Evolutionary conservation across 2,113 vertebrate species (phyloP).

Genomic region (Cyphomyrus plagiostoma): DNA sequence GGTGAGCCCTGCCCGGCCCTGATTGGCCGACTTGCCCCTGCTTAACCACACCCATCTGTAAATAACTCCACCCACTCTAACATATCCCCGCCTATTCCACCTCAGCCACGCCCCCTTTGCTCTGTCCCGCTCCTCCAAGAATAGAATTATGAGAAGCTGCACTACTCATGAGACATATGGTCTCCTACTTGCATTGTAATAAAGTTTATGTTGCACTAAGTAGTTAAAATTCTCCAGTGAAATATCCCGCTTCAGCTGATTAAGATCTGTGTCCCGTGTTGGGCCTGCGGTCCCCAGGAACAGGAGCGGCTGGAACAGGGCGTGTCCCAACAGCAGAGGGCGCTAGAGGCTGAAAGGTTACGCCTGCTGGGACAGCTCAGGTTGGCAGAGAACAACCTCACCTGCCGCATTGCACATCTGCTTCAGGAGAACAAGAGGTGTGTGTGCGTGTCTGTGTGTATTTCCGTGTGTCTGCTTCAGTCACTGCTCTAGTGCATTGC

Average conservation of each 20-base stretch:
- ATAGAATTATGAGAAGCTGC: not conserved
- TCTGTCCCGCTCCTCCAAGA: not conserved
- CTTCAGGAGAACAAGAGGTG: constrained; percentile 76
- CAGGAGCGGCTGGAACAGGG: constrained; percentile 74
- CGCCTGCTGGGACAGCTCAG: constrained; percentile 71
- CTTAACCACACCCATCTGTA: not conserved
- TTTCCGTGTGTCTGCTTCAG: not conserved
- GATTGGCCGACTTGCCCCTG: not conserved
- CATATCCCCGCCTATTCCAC: not conserved
- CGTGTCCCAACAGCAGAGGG: constrained; percentile 68
- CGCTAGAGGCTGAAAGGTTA: constrained; percentile 69
- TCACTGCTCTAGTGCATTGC: not conserved
- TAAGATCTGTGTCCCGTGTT: not conserved
- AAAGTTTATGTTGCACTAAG: not conserved
- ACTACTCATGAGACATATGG: not conserved
- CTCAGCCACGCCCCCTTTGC: not conserved
- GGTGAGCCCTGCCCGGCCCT: constrained; percentile 48
- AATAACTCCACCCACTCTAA: not conserved
- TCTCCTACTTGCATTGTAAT: not conserved
- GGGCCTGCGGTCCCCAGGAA: constrained; percentile 55
- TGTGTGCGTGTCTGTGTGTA: constrained; percentile 33
- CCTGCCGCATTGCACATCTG: constrained; percentile 70
- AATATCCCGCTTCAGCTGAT: not conserved
- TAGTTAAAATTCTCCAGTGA: not conserved
- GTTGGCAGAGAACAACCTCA: constrained; percentile 64